Evolutionary conservation across 2,797 vertebrate species (phyloP), one percentile per base, ranked within the genome.

Genomic region (Adrianichthys oophorus): DNA sequence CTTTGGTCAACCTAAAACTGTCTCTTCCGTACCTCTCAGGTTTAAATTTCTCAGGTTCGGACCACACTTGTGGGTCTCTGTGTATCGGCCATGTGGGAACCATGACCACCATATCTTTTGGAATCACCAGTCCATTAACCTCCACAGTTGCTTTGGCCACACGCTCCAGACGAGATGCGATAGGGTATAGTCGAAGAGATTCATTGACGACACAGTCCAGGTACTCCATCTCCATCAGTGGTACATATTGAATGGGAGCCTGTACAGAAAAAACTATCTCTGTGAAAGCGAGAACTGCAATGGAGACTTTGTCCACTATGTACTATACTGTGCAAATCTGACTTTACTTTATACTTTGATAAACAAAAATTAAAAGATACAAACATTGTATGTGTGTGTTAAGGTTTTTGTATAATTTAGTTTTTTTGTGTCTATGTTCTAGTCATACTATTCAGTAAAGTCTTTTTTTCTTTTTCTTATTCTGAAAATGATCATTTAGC

Each of bases 151-250:
- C 74, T 83, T 93, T 93, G 68, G 92, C 91, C 50, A 92, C 73
- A 2, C 93, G 90, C 16, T 94, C 84, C 3, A 94, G 17, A 4
- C 85, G 62, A 0, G 65, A 0, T 0, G 51, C 83, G 0, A 62
- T 2, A 8, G 93, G 93, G 47, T 71, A 93, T 21, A 94, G 26
- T 1, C 88, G 44, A 3, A 94, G 84, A 5, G 85, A 79, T 75
- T 94, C 90, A 0, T 79, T 93, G 72, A 93, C 65, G 19, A 88
- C 87, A 41, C 83, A 78, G 5, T 93, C 89, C 0, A 95, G 80
- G 68, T 92, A 93, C 1, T 94, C 92, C 94, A 94, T 92, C 62
- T 93, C 88, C 65, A 74, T 85, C 74, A 95, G 4, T 0, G 70
- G 1, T 0, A 65, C 78, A 54, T 93, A 93, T 0, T 87, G 82